Conservation (phyloP, 1,140 invertebrate species). For the Hesperophylax magnus region DNA sequence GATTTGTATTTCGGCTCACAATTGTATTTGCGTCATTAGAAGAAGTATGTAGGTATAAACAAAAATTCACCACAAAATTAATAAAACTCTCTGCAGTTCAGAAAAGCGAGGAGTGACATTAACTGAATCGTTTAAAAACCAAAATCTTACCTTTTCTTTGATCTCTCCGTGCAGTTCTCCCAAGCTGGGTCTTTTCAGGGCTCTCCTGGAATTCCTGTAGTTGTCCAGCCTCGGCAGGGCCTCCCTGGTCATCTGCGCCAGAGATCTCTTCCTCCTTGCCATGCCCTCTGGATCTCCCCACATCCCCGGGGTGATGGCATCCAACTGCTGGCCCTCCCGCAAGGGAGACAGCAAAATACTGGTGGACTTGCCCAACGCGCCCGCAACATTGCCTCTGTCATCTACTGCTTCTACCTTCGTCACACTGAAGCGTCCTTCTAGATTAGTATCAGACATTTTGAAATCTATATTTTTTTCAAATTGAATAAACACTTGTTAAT, state of each 20-base stretch:
- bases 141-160: constrained; percentile 49
- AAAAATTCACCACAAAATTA: no score
- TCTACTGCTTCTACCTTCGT: constrained; percentile 39
- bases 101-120: neutral
- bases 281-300: constrained; percentile 54
- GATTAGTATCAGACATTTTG: no score
- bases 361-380: constrained; percentile 45
- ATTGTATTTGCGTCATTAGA: no score
- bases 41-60: no score
- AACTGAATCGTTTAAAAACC: neutral
- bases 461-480: no score
- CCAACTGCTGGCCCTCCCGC: constrained; percentile 52
- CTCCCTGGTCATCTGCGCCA: constrained; percentile 78
- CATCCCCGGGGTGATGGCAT: constrained; percentile 49
- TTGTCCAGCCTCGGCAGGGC: constrained; percentile 90
- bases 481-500: no score
- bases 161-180: constrained; percentile 79
- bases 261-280: constrained; percentile 67
- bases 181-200: constrained; percentile 80
- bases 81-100: no score
- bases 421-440: constrained; percentile 54
- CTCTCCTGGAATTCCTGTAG: constrained; percentile 86
- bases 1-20: no score
- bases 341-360: constrained; percentile 60
- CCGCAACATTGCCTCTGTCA: constrained; percentile 24